These are phyloP conservation scores for Aldabrachelys gigantea DNA, from an alignment of 2,113 vertebrate species.

Conservation along the genomic window DNA sequence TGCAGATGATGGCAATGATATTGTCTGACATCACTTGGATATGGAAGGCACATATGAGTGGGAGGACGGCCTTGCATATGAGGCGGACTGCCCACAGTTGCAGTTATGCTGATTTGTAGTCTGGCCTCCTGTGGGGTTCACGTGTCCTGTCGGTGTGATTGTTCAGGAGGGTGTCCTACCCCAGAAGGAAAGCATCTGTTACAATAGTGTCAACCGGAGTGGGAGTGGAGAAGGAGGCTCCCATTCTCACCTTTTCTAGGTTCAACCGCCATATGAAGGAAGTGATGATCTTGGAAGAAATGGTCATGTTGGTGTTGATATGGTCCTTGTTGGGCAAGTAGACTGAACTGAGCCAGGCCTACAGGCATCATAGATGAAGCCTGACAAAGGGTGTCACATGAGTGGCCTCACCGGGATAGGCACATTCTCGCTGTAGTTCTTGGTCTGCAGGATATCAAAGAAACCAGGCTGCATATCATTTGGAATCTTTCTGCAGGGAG, in stretches of 20 bases:
- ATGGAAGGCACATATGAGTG: not conserved
- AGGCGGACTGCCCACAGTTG: not conserved
- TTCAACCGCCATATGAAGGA: not conserved
- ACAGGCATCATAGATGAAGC: too few relatives aligned
- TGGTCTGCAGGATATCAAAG: too few relatives aligned
- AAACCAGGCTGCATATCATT: too few relatives aligned
- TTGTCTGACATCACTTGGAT: not conserved
- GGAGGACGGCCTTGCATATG: too few relatives aligned
- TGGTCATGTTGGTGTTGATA: too few relatives aligned
- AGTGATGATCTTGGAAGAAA: too few relatives aligned
- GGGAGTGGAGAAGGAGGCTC: not conserved
- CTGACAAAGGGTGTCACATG: too few relatives aligned
- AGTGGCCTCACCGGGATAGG: too few relatives aligned
- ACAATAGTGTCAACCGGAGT: not conserved
- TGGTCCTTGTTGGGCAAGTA: too few relatives aligned
- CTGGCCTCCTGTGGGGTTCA: not conserved
- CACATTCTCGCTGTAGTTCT: too few relatives aligned
- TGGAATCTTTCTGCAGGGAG: too few relatives aligned
- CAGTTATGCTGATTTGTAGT: not conserved
- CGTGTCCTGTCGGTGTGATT: not conserved
- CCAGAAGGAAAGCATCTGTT: not conserved
- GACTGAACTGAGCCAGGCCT: too few relatives aligned
- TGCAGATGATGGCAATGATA: not conserved
- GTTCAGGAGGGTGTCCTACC: not conserved
- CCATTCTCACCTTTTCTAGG: not conserved